Evolutionary conservation across 2,113 vertebrate genomes (phyloP).

Genomic region (Scopus umbretta): DNA sequence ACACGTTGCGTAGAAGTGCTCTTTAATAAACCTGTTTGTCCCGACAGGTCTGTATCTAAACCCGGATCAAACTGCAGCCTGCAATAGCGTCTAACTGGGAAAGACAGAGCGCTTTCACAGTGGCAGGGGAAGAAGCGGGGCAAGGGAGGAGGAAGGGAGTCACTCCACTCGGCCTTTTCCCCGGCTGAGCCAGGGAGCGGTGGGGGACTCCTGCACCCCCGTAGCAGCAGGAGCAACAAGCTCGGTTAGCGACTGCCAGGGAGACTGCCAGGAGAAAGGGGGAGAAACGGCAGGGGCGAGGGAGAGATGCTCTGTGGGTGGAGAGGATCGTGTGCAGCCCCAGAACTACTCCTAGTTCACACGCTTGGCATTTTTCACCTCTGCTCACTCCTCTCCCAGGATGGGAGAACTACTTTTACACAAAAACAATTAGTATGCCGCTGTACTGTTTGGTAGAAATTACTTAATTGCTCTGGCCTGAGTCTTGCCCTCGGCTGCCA

Average conservation of each 20-base stretch:
- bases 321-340: neutral
- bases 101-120: neutral
- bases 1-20: neutral
- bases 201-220: neutral
- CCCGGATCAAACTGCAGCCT: neutral
- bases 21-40: neutral
- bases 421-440: neutral
- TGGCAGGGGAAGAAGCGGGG: neutral
- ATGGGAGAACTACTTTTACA: neutral
- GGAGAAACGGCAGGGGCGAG: neutral
- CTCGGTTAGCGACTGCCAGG: neutral
- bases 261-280: neutral
- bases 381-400: neutral
- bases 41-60: neutral
- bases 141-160: neutral
- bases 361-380: neutral
- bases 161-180: neutral
- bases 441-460: neutral
- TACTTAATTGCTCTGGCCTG: neutral
- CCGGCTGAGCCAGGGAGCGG: neutral
- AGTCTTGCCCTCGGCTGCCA: neutral
- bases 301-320: neutral
- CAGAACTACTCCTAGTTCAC: neutral
- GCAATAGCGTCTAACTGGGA: neutral
- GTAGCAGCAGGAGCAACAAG: neutral